These are phyloP conservation scores for Graptemys geographica DNA, from an alignment of 2,797 vertebrate genomes.

Conservation along the genomic window DNA sequence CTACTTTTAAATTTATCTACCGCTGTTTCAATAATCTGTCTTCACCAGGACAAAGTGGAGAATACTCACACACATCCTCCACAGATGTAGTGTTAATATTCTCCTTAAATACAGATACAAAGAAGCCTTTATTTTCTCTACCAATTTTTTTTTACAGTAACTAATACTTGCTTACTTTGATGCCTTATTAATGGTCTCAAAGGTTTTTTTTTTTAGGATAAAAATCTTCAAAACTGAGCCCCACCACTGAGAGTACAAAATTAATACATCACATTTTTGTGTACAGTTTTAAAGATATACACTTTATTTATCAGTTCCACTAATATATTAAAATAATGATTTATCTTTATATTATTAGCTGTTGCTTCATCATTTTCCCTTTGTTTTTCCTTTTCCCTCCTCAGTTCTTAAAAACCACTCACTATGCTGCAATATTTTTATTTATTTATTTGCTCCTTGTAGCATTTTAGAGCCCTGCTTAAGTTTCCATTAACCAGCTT, in stretches of 20 bases:
- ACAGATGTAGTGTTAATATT: neutral
- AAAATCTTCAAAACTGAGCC: neutral
- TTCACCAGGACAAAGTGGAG: neutral
- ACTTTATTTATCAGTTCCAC: neutral
- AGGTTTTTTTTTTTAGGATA: neutral
- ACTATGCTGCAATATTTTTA: neutral
- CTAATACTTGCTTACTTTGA: neutral
- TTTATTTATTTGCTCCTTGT: neutral
- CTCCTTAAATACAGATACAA: neutral
- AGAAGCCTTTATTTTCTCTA: neutral
- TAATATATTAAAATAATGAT: neutral
- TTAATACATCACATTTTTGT: neutral
- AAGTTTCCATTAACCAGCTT: neutral
- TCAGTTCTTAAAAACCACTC: neutral
- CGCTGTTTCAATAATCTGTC: neutral
- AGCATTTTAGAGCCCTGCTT: neutral
- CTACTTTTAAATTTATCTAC: slow-evolving; percentile 3
- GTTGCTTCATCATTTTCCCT: neutral
- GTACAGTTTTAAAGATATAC: accelerated
- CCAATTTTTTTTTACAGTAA: neutral
- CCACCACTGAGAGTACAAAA: neutral
- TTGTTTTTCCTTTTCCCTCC: neutral
- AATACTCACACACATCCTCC: neutral
- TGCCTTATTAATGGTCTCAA: neutral
- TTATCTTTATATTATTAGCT: neutral